Base-by-base conservation (phyloP, 2,113 vertebrate genomes). In the Clarias batrachus region DNA sequence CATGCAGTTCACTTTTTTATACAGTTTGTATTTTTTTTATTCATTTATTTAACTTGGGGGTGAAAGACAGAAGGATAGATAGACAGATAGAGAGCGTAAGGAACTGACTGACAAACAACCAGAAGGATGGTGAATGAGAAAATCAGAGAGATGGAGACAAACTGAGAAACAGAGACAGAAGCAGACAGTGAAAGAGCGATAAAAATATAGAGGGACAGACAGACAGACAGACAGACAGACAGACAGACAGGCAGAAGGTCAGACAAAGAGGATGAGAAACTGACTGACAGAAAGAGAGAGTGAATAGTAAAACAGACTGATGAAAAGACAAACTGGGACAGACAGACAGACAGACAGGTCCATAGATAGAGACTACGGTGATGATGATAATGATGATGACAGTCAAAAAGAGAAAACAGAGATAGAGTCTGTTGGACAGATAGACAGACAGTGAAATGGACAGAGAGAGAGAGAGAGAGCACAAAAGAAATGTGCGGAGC, bases 191-290 rank as follows among this genome's bases (percentile, higher is more conserved):
- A 37, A 3, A 37, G 33, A 37, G 33, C 2, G 33, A 37, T 37
- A 37, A 37, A 37, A 37, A 37, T 37, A 37, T 37, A 65, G 8
- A n/a, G 7, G 9, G 25, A 2, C 3, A 12, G 4, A 5, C 4
- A n/a, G 11, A 1, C 0, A 12, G 30, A 3, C 4, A 30, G 13
- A 68, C 4, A 68, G 12, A 2, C 3, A 12, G 4, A 5, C 4
- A 30, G 13, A 68, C 4, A 68, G 12, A 2, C 3, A 12, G 4
- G 0, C 4, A n/a, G 11, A 1, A 66, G 12, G 27, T 25, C 0
- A 4, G 30, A 3, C 4, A 30, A 4, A 68, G 13, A 68, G 12
- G n/a, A 66, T 0, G 27, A 11, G n/a, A 66, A n/a, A 66, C 1
- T 27, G 10, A 66, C 3, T 27, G n/a, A 66, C 3, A 66, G n/a